Evolutionary conservation across 2,888 invertebrate genomes (phyloP).

Genomic region (Rotaria sp.): DNA sequence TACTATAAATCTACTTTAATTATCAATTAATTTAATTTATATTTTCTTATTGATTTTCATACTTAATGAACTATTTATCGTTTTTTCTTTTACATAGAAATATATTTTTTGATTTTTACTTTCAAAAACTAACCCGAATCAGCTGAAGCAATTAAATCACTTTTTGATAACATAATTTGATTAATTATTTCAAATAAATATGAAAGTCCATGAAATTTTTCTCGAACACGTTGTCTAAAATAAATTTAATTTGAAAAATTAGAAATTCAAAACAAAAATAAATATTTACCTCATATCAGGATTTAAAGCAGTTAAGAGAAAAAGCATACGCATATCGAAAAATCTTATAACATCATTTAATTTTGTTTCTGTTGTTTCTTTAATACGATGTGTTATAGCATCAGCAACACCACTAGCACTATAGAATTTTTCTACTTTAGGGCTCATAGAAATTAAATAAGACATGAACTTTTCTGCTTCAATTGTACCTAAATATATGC

Average conservation of each 20-base stretch:
- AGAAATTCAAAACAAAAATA: not conserved
- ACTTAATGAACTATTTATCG: too few relatives aligned
- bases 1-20: too few relatives aligned
- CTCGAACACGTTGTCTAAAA: slow-evolving; percentile 26
- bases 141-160: not conserved
- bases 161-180: slow-evolving; percentile 30
- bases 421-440: slow-evolving; percentile 37
- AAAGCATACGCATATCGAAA: slow-evolving; percentile 37
- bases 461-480: slow-evolving; percentile 34
- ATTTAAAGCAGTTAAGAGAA: slow-evolving; percentile 36
- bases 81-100: too few relatives aligned
- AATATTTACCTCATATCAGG: slow-evolving; percentile 26
- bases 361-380: slow-evolving; percentile 28
- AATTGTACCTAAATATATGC: not conserved
- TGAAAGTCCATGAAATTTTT: slow-evolving; percentile 37
- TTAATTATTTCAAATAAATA: slow-evolving; percentile 40
- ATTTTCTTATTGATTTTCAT: too few relatives aligned
- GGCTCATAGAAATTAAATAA: slow-evolving; percentile 40
- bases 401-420: slow-evolving; percentile 33
- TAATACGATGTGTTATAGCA: slow-evolving; percentile 31
- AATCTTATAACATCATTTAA: not conserved
- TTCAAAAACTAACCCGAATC: too few relatives aligned
- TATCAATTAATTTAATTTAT: too few relatives aligned
- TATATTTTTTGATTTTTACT: too few relatives aligned
- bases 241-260: not conserved